Evolutionary conservation across 2,113 vertebrate species (phyloP), one percentile per base, ranked within the genome.

Genomic region (Pelecanoides urinatrix): DNA sequence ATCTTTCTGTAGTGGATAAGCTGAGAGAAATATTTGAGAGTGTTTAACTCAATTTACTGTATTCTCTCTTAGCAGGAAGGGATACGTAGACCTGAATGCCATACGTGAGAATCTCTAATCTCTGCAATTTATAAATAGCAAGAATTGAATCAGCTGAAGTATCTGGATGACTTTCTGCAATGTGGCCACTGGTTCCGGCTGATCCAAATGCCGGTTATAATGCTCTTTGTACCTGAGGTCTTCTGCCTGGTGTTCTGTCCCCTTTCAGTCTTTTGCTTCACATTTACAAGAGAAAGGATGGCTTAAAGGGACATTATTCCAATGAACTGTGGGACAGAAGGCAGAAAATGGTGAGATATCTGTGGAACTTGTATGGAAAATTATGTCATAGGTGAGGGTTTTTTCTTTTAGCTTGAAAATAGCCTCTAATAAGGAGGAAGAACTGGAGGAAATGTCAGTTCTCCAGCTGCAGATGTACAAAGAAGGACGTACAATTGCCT

Each of bases 251-350:
- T 61, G 96, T 99, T 75, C 97, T 99, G 14, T 99, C 98, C 87
- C 96, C 98, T 89, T 99, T 98, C 89, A 99, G 98, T 96, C 98
- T 99, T 94, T 99, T 99, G 70, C 98, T 99, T 53, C 98, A 98
- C 11, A 97, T 99, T 82, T 99, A 98, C 63, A 99, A 99, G 97
- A 98, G 98, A 95, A 99, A 98, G 96, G 98, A 98, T 38, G 98
- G 98, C 75, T 97, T 99, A 94, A 98, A 98, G 66, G 98, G 98
- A 77, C 98, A 98, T 53, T 99, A 98, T 92, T 98, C 98, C 65
- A 98, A 98, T 97, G 98, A 98, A 95, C 92, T 98, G 22, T 99
- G 98, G 98, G 98, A 98, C 40, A 98, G 98, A 23, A 98, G 98
- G 10, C 97, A 97, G 84, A 98, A 99, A 95, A 99, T 98, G 1